phyloP scores from a whole-genome alignment of 2,797 vertebrate species.

The Antrozous pallidus region DNA sequence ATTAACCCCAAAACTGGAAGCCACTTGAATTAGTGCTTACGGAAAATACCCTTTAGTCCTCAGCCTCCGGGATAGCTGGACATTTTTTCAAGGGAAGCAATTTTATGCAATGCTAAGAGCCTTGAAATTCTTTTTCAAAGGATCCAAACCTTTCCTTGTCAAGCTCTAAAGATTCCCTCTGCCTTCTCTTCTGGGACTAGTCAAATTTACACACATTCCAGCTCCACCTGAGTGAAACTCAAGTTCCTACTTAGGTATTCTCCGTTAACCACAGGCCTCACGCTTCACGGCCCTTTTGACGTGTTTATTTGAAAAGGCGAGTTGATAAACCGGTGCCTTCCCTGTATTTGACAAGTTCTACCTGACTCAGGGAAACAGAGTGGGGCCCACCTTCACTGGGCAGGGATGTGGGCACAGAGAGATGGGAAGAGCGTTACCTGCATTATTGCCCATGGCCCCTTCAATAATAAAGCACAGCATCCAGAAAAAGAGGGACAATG shows the following conservation, averaged over 20 bases:
- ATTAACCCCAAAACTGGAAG: slow-evolving; percentile 23
- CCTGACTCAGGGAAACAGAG: slow-evolving; percentile 6
- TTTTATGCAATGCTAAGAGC: neutral
- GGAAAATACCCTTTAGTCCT: neutral
- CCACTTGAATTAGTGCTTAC: slow-evolving; percentile 16
- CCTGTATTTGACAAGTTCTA: slow-evolving; percentile 7
- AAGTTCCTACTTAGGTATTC: slow-evolving; percentile 43
- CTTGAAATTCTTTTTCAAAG: slow-evolving; percentile 17
- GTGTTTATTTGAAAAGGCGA: slow-evolving; percentile 66
- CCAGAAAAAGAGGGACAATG: neutral
- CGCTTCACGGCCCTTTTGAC: slow-evolving; percentile 49
- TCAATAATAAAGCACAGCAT: neutral
- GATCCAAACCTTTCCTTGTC: slow-evolving; percentile 32
- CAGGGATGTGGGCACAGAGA: neutral
- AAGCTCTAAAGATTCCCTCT: slow-evolving; percentile 13
- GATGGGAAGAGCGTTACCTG: neutral
- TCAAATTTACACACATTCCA: slow-evolving; percentile 37
- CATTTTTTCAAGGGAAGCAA: neutral
- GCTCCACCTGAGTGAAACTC: slow-evolving; percentile 37
- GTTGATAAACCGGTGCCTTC: neutral
- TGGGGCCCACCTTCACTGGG: neutral
- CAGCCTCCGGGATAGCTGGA: neutral
- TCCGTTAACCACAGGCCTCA: slow-evolving; percentile 26
- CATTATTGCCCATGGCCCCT: neutral
- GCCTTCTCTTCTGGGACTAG: neutral